Evolutionary conservation across 2,797 vertebrate genomes (phyloP).

Genomic region (Gymnothorax reevesii): DNA sequence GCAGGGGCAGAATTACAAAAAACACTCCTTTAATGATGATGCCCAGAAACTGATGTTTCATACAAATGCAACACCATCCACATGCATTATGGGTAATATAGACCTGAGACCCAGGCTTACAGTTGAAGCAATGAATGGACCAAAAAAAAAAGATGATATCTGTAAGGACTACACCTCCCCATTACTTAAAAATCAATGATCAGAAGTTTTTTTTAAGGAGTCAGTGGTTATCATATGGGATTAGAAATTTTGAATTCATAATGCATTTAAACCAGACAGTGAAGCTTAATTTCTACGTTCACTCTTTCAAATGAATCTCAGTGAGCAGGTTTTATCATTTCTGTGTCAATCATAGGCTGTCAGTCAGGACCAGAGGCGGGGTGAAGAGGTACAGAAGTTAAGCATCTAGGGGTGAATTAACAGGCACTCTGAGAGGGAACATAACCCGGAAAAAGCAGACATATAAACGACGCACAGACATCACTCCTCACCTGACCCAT

Average conservation of each 20-base stretch:
- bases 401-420: neutral
- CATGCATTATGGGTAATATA: conserved; percentile 19
- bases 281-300: neutral
- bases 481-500: neutral
- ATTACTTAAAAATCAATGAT: neutral
- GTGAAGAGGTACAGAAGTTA: neutral
- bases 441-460: no score
- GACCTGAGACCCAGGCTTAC: conserved; percentile 14
- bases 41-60: conserved; percentile 25
- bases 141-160: neutral
- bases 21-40: conserved; percentile 34
- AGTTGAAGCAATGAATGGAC: conserved; percentile 13
- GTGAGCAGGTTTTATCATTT: neutral
- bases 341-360: neutral
- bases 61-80: conserved; percentile 1
- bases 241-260: neutral
- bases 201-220: neutral
- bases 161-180: conserved; percentile 23
- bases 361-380: neutral
- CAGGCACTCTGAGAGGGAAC: no score
- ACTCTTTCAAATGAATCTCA: neutral
- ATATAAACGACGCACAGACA: neutral
- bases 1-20: conserved; percentile 25
- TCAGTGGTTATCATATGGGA: neutral
- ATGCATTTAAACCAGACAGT: neutral